Evolutionary conservation across 2,888 invertebrate genomes (phyloP).

Genomic region (Rhamnusium bicolor): DNA sequence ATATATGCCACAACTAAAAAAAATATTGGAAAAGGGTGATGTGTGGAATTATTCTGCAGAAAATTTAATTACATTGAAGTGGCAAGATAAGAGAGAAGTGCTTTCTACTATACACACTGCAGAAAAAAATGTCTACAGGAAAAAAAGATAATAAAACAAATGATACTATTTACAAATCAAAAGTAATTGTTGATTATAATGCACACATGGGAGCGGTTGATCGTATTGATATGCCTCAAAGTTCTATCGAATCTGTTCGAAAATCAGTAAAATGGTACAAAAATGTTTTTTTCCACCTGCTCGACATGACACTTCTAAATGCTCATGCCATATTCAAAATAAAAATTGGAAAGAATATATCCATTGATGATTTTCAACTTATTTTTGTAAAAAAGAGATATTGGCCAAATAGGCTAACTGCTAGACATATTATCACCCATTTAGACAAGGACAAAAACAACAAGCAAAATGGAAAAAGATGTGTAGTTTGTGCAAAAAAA

Average conservation of each 20-base stretch:
- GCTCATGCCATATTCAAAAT: conserved; percentile 47
- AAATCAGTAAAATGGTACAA: conserved; percentile 55
- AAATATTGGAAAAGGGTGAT: neutral
- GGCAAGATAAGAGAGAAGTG: conserved; percentile 60
- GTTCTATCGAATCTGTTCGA: conserved; percentile 47
- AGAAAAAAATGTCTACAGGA: conserved; percentile 27
- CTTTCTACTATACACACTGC: conserved; percentile 40
- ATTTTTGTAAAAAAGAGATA: conserved; percentile 42
- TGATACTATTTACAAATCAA: conserved; percentile 52
- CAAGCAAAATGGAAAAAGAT: conserved; percentile 7
- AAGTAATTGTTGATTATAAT: conserved; percentile 52
- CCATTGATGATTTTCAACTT: conserved; percentile 42
- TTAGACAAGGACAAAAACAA: conserved; percentile 5
- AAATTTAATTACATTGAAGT: conserved; percentile 56
- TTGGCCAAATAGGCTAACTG: conserved; percentile 45
- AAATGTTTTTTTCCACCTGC: conserved; percentile 57
- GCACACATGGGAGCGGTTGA: conserved; percentile 49
- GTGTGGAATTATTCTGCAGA: neutral
- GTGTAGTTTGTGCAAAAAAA: conserved; percentile 19
- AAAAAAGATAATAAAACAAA: conserved; percentile 35
- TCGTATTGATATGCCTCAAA: conserved; percentile 54
- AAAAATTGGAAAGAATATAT: conserved; percentile 18
- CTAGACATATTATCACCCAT: too few relatives aligned
- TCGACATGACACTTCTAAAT: conserved; percentile 50
- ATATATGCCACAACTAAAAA: neutral